Conservation (phyloP, 2,888 invertebrate species). For the Chelonus formosanus region DNA sequence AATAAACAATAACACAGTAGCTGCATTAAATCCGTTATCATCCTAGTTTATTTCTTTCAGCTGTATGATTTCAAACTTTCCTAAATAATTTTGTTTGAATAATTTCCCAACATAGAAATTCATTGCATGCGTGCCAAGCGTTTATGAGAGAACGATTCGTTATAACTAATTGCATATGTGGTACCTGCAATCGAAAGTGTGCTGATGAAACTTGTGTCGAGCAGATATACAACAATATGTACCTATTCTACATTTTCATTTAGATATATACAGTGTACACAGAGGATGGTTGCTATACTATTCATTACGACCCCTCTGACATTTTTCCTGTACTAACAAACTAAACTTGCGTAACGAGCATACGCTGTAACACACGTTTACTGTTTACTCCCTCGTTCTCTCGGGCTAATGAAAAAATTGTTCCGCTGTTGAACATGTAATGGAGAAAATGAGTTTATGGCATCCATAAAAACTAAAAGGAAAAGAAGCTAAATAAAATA, state of each 20-base stretch:
- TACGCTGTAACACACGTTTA: constrained; percentile 17
- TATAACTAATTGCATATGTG: constrained; percentile 42
- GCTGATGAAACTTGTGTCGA: constrained; percentile 5
- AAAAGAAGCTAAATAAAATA: not conserved
- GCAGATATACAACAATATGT: constrained; percentile 14
- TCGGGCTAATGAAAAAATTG: constrained; percentile 16
- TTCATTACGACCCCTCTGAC: constrained; percentile 28
- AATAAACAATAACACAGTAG: no score
- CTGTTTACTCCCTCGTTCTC: not conserved
- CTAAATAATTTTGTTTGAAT: not conserved
- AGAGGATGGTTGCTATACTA: not conserved
- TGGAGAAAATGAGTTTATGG: constrained; percentile 1
- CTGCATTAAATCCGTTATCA: no score
- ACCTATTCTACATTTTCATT: constrained; percentile 11
- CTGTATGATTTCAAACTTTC: no score
- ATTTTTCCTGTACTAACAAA: constrained; percentile 19
- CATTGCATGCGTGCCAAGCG: constrained; percentile 24
- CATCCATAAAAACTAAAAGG: not conserved
- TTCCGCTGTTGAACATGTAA: constrained; percentile 6
- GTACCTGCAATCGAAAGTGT: constrained; percentile 24
- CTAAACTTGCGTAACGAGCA: constrained; percentile 30
- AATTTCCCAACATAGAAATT: constrained; percentile 12
- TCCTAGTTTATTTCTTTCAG: no score
- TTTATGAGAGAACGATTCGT: constrained; percentile 39
- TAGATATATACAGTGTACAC: constrained; percentile 7